A percentile compares a stretch with the other conserved stretches of the same genome.
These are phyloP conservation scores for Heliconius cydno DNA, from an alignment of 2,888 invertebrate species.

Conservation along the genomic window DNA sequence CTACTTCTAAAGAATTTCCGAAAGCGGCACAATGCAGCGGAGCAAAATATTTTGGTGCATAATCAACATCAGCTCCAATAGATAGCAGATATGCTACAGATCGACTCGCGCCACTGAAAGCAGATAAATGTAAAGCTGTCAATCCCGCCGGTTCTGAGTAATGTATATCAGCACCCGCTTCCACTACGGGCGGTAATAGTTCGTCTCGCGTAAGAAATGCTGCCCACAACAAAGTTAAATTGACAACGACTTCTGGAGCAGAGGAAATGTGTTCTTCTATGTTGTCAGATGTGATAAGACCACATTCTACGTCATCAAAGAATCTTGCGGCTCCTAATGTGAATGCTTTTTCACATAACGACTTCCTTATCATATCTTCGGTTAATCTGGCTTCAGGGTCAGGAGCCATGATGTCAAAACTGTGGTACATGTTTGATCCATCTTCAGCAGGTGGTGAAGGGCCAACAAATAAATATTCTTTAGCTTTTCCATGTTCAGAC, in stretches of 20 bases:
- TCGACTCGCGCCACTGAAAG: conserved; percentile 89
- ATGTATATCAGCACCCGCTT: conserved; percentile 87
- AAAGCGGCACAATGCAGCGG: conserved; percentile 95
- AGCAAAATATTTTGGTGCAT: conserved; percentile 88
- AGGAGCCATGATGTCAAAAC: conserved; percentile 87
- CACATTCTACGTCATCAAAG: conserved; percentile 89
- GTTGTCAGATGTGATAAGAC: conserved; percentile 85
- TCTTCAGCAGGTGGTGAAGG: conserved; percentile 92
- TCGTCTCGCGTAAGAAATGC: conserved; percentile 89
- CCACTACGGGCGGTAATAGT: conserved; percentile 86
- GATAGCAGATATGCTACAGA: conserved; percentile 87
- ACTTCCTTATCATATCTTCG: conserved; percentile 87
- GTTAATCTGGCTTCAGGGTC: conserved; percentile 88
- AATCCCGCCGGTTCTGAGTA: conserved; percentile 89
- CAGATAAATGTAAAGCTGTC: conserved; percentile 89
- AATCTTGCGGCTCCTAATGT: conserved; percentile 86
- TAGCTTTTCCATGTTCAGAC: conserved; percentile 81
- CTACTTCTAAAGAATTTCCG: conserved; percentile 91
- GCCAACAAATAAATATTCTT: conserved; percentile 90
- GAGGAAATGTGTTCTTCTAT: conserved; percentile 82
- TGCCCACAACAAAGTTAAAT: conserved; percentile 88
- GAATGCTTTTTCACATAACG: conserved; percentile 88
- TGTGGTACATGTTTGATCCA: conserved; percentile 90
- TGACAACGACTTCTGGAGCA: conserved; percentile 87
- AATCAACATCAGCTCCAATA: conserved; percentile 87